Percentiles rank a stretch among this genome's conserved stretches.
These are phyloP conservation scores for Andrena praecox DNA, from an alignment of 2,888 invertebrate species.

Conservation along the genomic window DNA sequence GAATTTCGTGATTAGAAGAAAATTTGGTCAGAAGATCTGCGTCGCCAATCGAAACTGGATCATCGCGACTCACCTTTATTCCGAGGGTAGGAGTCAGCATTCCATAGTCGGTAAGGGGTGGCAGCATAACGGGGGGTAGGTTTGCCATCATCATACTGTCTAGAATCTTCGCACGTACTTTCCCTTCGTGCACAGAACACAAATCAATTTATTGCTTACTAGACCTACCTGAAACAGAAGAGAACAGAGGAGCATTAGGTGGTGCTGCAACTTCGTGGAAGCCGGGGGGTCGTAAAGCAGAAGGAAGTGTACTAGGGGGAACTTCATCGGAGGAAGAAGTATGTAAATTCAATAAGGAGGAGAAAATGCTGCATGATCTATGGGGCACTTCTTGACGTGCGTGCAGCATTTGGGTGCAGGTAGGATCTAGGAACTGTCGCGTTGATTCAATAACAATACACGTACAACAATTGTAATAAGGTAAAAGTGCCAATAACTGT, in stretches of 20 bases:
- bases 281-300: background rate
- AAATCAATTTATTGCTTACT: conserved; percentile 77
- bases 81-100: conserved; percentile 83
- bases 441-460: background rate
- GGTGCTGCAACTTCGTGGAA: too few relatives aligned
- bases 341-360: background rate
- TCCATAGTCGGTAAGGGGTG: conserved; percentile 83
- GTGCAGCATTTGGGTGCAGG: background rate
- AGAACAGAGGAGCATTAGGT: conserved; percentile 10
- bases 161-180: conserved; percentile 68
- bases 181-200: conserved; percentile 70
- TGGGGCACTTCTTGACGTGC: background rate
- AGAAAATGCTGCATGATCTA: background rate
- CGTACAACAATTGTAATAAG: too few relatives aligned
- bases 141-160: conserved; percentile 85
- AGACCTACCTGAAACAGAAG: conserved; percentile 83
- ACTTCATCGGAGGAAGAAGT: background rate
- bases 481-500: too few relatives aligned
- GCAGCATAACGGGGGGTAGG: conserved; percentile 84
- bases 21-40: conserved; percentile 11
- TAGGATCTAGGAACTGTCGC: background rate
- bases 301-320: background rate
- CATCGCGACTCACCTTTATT: conserved; percentile 81
- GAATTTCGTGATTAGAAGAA: background rate
- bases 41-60: conserved; percentile 42